Percentiles rank a stretch among this genome's conserved stretches.
Evolutionary conservation across 2,113 vertebrate genomes (phyloP).

Genomic region (Panthera leo): DNA sequence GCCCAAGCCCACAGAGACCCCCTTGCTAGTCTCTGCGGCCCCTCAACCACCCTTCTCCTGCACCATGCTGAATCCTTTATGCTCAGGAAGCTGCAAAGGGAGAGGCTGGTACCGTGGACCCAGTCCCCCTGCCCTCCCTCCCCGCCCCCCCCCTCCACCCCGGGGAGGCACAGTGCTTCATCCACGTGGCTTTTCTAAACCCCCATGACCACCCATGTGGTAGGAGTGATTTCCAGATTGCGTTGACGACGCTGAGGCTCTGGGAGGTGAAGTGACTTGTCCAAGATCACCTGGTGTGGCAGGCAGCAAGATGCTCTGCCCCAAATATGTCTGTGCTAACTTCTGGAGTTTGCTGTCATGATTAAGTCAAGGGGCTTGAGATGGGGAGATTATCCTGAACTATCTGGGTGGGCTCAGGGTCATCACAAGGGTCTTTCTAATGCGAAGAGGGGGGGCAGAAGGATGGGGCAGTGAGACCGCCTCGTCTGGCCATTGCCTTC

Average conservation of each 20-base stretch:
- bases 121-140: rapidly evolving
- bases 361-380: not conserved
- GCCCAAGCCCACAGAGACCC: not conserved
- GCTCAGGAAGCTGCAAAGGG: not conserved
- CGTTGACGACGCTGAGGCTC: not conserved
- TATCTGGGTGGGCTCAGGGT: not conserved
- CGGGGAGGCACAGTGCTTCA: not conserved
- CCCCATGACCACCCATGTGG: not conserved
- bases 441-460: not conserved
- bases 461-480: not conserved
- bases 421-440: not conserved
- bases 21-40: not conserved
- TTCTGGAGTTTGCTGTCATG: not conserved
- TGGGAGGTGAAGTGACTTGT: not conserved
- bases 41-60: not conserved
- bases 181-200: not conserved
- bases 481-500: rapidly evolving
- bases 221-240: not conserved
- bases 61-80: rapidly evolving
- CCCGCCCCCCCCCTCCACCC: rapidly evolving
- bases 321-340: not conserved
- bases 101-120: not conserved
- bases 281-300: not conserved
- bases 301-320: not conserved
- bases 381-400: not conserved